These are phyloP conservation scores for Camponotus floridanus DNA, from an alignment of 1,140 invertebrate genomes.

Conservation along the genomic window DNA sequence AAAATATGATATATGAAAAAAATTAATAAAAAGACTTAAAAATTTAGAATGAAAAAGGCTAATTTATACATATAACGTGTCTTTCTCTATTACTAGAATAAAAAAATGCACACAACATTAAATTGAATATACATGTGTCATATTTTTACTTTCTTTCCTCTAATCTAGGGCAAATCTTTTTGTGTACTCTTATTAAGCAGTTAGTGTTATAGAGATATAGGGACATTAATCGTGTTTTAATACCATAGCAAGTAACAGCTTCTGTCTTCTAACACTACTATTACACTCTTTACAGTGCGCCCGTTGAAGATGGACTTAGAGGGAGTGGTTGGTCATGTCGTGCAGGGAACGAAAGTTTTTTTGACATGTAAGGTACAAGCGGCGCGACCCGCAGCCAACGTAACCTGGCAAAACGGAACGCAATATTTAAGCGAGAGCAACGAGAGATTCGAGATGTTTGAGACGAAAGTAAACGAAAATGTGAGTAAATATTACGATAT, in stretches of 20 bases:
- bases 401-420: constrained; percentile 94
- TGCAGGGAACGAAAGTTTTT: constrained; percentile 92
- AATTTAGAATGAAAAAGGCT: not conserved
- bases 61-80: not conserved
- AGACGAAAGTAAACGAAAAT: constrained; percentile 81
- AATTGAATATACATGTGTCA: not conserved
- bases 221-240: not conserved
- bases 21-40: not conserved
- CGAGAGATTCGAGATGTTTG: constrained; percentile 82
- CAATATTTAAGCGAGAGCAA: constrained; percentile 86
- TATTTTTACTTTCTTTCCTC: not conserved
- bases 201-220: not conserved
- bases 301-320: constrained; percentile 91
- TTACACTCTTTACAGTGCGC: constrained; percentile 90
- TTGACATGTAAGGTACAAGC: constrained; percentile 92
- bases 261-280: constrained; percentile 48
- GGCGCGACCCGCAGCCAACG: constrained; percentile 92
- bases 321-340: constrained; percentile 91
- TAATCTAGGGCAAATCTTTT: not conserved
- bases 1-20: not conserved
- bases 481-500: constrained; percentile 77
- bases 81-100: not conserved
- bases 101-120: not conserved
- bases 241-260: not conserved
- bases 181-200: not conserved